Conservation (phyloP, 2,888 invertebrate genomes). For the Acronicta aceris region DNA sequence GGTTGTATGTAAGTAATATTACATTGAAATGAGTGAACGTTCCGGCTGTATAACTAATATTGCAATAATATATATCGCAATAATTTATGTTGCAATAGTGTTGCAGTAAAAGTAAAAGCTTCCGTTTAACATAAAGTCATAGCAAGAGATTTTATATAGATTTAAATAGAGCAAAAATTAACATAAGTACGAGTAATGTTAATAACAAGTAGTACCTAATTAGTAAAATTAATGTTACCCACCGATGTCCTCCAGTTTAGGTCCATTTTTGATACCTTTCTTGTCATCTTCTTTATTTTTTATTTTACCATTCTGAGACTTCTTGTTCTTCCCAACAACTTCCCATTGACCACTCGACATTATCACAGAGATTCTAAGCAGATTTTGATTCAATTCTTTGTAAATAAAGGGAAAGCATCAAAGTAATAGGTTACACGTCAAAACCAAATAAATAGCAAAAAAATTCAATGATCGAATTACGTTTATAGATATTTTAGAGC, state of each 20-base stretch:
- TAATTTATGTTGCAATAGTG: no score
- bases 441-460: conserved; percentile 77
- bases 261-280: conserved; percentile 90
- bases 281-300: conserved; percentile 90
- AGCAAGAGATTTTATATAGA: no score
- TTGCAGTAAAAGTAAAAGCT: no score
- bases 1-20: no score
- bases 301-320: conserved; percentile 86
- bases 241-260: conserved; percentile 94
- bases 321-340: conserved; percentile 92
- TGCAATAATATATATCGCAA: no score
- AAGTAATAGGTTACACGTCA: conserved; percentile 83
- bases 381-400: conserved; percentile 69
- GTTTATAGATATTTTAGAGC: conserved; percentile 10
- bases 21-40: no score
- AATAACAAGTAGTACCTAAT: conserved; percentile 3
- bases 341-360: conserved; percentile 91
- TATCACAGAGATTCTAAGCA: conserved; percentile 59
- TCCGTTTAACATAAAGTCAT: no score
- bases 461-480: conserved; percentile 24
- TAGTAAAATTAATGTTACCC: conserved; percentile 75
- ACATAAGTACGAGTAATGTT: no score
- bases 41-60: no score
- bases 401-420: conserved; percentile 79
- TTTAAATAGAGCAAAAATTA: no score